Evolutionary conservation across 2,888 invertebrate species (phyloP), one percentile per base, ranked within the genome.

Genomic region (Muschampia plurimacula): DNA sequence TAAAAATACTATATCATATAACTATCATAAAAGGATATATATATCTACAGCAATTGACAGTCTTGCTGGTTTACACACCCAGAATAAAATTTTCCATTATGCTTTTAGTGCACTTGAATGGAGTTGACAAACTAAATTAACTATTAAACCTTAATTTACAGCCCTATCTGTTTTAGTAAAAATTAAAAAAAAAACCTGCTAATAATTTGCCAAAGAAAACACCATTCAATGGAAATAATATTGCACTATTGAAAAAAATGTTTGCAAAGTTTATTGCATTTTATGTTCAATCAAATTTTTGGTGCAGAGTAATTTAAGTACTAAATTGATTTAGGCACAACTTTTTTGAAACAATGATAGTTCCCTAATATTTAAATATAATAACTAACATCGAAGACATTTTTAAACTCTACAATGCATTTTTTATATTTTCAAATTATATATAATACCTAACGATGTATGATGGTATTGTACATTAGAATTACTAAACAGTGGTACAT

Each of bases 1-100:
- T 94, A 94, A 94, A 93, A 94, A 94, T 94, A 93, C 92, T 93
- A 90, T 93, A 88, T 92, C 80, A 88, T 91, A 81, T 90, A 90
- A 90, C 90, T 93, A 92, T 91, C 77, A 86, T 88, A 89, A 86
- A 91, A 88, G 87, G 88, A 89, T 91, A 64, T 60, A 32, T 59
- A 65, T 65, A 91, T 92, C 91, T 92, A 92, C 92, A 92, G 92
- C 94, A 93, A 91, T 91, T 92, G 92, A 93, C 93, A 93, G 91
- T 90, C 91, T 92, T 91, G 93, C 92, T 91, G 90, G 86, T 92
- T 89, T 88, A 91, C 88, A 86, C 86, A 87, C 86, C 79, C 83
- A 84, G 85, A 90, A 89, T 86, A 88, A 86, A 89, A 84, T 81
- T 84, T 84, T 84, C 85, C 81, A 81, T 78, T 81, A 85, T 84